These are phyloP conservation scores for Eufriesea mexicana DNA, from an alignment of 1,140 invertebrate genomes.

Conservation along the genomic window DNA sequence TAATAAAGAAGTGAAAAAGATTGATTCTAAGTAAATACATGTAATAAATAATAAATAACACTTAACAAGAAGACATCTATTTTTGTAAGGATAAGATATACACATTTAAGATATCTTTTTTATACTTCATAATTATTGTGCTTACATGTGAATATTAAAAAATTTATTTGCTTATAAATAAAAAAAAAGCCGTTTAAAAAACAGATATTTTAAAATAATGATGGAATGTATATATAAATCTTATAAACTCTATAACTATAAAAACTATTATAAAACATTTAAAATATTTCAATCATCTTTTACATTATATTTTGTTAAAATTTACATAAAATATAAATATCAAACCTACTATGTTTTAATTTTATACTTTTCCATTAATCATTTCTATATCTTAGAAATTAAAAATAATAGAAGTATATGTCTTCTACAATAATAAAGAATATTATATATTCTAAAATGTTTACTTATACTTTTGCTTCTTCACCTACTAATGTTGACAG, in stretches of 20 bases:
- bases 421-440: not conserved
- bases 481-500: conserved; percentile 68
- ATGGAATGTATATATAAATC: conserved; percentile 26
- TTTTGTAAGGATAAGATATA: conserved; percentile 22
- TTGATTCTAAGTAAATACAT: conserved; percentile 11
- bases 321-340: conserved; percentile 36
- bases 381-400: not conserved
- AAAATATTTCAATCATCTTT: not conserved
- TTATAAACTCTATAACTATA: not conserved
- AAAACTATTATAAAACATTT: conserved; percentile 16
- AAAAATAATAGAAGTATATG: not conserved
- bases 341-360: conserved; percentile 20
- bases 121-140: conserved; percentile 9
- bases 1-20: not conserved
- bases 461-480: conserved; percentile 50
- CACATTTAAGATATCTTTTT: conserved; percentile 10
- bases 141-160: conserved; percentile 13
- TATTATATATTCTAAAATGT: not conserved
- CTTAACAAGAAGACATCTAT: not conserved
- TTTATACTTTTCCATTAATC: not conserved
- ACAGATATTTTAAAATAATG: not conserved
- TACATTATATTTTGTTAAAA: not conserved
- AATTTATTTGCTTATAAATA: no score
- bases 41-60: conserved; percentile 34
- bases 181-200: not conserved